These are phyloP conservation scores for Aphaenogaster rudis DNA, from an alignment of 1,140 invertebrate species.

Conservation along the genomic window DNA sequence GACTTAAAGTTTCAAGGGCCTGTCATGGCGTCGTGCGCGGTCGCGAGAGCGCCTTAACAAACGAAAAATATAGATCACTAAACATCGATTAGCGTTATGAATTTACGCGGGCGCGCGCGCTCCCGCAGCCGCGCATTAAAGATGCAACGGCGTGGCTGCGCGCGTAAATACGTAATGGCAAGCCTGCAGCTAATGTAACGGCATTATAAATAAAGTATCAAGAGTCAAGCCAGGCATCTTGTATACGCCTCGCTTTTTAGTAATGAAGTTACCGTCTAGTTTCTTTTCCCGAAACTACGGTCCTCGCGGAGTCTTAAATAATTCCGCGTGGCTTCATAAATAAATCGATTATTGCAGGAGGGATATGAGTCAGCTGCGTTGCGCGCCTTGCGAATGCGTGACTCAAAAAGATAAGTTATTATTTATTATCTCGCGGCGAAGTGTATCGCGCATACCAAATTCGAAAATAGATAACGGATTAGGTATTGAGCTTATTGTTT, in stretches of 20 bases:
- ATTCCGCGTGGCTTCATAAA: conserved; percentile 38
- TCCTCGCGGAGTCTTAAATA: conserved; percentile 34
- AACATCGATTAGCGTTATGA: conserved; percentile 53
- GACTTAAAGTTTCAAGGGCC: neutral
- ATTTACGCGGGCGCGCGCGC: conserved; percentile 5
- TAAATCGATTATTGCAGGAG: conserved; percentile 22
- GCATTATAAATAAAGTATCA: conserved; percentile 49
- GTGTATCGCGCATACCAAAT: neutral
- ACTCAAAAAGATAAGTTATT: conserved; percentile 5
- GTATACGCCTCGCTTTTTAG: conserved; percentile 47
- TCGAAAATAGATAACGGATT: neutral
- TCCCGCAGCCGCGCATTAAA: conserved; percentile 26
- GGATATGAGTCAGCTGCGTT: neutral
- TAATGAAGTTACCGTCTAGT: conserved; percentile 52
- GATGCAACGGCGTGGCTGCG: conserved; percentile 14
- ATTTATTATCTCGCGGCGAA: conserved; percentile 4
- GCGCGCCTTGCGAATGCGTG: neutral
- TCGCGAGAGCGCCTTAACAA: neutral
- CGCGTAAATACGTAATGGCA: conserved; percentile 41
- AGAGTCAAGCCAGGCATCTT: conserved; percentile 28
- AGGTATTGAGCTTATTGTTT: neutral
- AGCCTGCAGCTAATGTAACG: conserved; percentile 51
- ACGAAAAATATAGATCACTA: conserved; percentile 38
- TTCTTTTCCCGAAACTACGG: conserved; percentile 48
- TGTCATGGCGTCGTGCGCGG: neutral